A percentile compares a stretch with the other conserved stretches of the same genome.
Evolutionary conservation across 2,888 invertebrate genomes (phyloP).

Genomic region (Glaucopsyche alexis): DNA sequence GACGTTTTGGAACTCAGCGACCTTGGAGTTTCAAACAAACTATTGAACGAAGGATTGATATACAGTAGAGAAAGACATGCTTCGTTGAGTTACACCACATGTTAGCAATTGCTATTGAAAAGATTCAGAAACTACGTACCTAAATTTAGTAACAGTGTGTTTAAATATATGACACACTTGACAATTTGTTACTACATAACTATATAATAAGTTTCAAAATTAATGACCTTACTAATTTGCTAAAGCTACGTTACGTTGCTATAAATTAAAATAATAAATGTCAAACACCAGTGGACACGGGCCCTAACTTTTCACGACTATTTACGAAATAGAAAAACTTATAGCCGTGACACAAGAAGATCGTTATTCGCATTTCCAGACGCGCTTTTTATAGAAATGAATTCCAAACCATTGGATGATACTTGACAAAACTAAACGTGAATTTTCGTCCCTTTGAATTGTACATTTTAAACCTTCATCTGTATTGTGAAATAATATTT

Average conservation of each 20-base stretch:
- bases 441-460: constrained; percentile 32
- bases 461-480: constrained; percentile 26
- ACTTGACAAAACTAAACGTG: constrained; percentile 35
- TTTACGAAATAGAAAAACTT: constrained; percentile 39
- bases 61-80: no score
- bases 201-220: no score
- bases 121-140: no score
- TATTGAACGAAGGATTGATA: no score
- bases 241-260: neutral
- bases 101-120: no score
- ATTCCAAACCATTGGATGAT: constrained; percentile 38
- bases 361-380: constrained; percentile 40
- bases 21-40: neutral
- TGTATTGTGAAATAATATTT: constrained; percentile 28
- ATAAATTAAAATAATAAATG: neutral
- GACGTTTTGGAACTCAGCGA: neutral
- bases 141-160: no score
- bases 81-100: no score
- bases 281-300: constrained; percentile 18
- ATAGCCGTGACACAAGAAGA: constrained; percentile 38
- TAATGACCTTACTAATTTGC: no score
- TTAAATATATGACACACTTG: no score
- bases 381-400: constrained; percentile 40
- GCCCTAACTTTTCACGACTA: constrained; percentile 33
- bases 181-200: no score